phyloP scores from a whole-genome alignment of 2,797 vertebrate species.

The Spinus olivaceus region DNA sequence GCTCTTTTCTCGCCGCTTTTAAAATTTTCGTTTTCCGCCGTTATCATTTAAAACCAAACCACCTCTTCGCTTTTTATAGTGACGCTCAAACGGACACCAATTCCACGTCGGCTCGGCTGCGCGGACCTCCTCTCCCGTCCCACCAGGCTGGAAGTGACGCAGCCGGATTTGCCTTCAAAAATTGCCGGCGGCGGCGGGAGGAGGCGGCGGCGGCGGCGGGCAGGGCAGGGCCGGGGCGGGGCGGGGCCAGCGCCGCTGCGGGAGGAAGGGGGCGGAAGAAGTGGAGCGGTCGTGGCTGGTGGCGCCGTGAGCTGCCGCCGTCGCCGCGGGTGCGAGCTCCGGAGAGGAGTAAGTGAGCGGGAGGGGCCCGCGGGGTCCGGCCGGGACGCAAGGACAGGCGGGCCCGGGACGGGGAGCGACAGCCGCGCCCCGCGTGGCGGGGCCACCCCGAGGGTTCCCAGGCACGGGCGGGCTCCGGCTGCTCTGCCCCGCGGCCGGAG shows the following conservation, averaged over 20 bases:
- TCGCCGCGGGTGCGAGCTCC: background rate
- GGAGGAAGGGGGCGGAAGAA: background rate
- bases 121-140: fast-evolving
- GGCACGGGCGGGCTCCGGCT: no score
- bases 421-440: background rate
- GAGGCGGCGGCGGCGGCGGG: background rate
- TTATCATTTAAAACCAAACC: background rate
- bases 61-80: fast-evolving
- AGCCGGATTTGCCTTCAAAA: slow-evolving; percentile 59
- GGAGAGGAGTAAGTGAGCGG: background rate
- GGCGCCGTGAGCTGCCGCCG: background rate
- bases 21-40: fast-evolving
- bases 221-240: background rate
- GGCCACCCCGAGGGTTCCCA: background rate
- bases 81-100: fast-evolving
- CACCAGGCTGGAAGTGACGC: slow-evolving; percentile 40
- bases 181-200: background rate
- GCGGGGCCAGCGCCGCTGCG: background rate
- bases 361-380: no score
- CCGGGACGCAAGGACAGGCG: background rate
- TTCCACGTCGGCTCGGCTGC: fast-evolving
- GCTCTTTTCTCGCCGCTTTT: fast-evolving
- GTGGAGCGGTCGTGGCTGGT: background rate
- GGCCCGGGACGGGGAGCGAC: background rate
- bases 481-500: background rate